phyloP scores from a whole-genome alignment of 1,140 invertebrate species.

The Aplysia californica region DNA sequence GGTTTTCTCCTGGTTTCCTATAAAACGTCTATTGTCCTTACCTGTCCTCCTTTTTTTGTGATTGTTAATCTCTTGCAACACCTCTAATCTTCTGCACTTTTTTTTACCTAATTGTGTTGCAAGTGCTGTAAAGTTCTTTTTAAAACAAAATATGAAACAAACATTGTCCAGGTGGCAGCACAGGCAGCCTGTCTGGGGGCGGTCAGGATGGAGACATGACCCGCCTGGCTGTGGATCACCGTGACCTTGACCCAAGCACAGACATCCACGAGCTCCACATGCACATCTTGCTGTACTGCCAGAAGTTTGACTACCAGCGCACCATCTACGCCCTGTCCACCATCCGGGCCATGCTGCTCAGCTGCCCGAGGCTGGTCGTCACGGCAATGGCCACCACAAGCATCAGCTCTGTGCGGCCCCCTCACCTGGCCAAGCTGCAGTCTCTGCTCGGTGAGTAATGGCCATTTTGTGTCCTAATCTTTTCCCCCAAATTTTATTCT shows the following conservation, averaged over 20 bases:
- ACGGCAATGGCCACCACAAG: conserved; percentile 79
- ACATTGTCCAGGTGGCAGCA: conserved; percentile 6
- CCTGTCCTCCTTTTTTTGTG: too few species aligned
- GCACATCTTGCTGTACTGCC: conserved; percentile 84
- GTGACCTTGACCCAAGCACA: conserved; percentile 37
- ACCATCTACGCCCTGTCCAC: conserved; percentile 84
- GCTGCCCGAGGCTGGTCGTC: conserved; percentile 80
- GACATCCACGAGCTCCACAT: conserved; percentile 82
- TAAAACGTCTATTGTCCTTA: too few species aligned
- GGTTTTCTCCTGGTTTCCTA: too few species aligned
- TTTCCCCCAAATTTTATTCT: too few species aligned
- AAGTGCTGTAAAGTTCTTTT: too few species aligned
- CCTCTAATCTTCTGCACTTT: too few species aligned
- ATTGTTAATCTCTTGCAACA: too few species aligned
- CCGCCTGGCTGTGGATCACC: conserved; percentile 35
- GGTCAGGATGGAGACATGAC: conserved; percentile 3
- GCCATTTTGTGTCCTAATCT: too few species aligned
- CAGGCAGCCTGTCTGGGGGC: not conserved
- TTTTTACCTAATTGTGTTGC: too few species aligned
- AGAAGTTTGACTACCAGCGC: conserved; percentile 82
- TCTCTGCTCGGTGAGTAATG: conserved; percentile 72
- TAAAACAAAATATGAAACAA: too few species aligned
- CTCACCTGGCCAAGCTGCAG: conserved; percentile 72
- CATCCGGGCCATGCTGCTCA: conserved; percentile 79
- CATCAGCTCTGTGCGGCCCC: conserved; percentile 69